These are phyloP conservation scores for Catocala sponsa DNA, from an alignment of 2,888 invertebrate genomes.

Conservation along the genomic window DNA sequence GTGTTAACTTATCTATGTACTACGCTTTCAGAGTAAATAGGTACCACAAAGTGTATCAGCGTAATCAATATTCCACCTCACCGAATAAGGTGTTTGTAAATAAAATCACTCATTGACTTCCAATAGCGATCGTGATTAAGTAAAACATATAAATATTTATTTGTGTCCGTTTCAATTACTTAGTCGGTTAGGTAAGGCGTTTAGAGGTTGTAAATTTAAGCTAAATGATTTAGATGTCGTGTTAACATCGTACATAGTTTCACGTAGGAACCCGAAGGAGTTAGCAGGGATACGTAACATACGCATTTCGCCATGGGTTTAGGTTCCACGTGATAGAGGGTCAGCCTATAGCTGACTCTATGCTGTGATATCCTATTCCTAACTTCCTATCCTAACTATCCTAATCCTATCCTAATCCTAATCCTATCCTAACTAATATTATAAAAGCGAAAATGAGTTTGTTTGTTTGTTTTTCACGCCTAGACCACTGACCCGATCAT, in stretches of 20 bases:
- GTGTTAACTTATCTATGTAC: constrained; percentile 50
- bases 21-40: constrained; percentile 39
- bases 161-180: constrained; percentile 45
- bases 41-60: constrained; percentile 37
- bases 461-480: no score
- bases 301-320: constrained; percentile 5
- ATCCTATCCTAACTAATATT: no score
- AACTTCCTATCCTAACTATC: no score
- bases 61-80: constrained; percentile 44
- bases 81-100: constrained; percentile 44
- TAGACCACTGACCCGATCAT: no score
- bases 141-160: constrained; percentile 47
- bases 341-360: no score
- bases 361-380: no score
- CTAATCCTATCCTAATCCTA: no score
- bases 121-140: constrained; percentile 28
- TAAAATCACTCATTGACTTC: constrained; percentile 46
- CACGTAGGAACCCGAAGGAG: no score
- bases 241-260: not conserved
- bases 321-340: no score
- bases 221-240: constrained; percentile 4
- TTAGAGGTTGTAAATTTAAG: constrained; percentile 5
- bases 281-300: constrained; percentile 10
- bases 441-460: no score
- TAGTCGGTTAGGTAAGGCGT: constrained; percentile 10